phyloP scores from a whole-genome alignment of 2,888 invertebrate species.

The Cerceris ruficornis region DNA sequence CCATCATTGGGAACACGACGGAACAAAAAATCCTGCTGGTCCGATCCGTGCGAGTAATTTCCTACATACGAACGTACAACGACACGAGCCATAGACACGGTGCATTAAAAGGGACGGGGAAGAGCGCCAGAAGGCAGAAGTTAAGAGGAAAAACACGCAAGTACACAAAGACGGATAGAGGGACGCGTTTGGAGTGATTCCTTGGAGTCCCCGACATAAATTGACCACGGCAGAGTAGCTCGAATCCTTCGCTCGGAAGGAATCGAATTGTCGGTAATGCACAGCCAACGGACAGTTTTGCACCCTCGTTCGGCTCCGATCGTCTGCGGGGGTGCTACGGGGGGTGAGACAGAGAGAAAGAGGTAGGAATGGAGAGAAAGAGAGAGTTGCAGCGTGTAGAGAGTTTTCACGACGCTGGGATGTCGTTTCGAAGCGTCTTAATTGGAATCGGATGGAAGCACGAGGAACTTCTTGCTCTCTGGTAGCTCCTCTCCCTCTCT shows the following conservation, averaged over 20 bases:
- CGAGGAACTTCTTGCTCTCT: slow-evolving; percentile 39
- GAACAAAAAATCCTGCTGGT: too few relatives aligned
- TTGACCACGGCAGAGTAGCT: slow-evolving; percentile 3
- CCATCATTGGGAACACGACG: too few relatives aligned
- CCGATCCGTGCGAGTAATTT: too few relatives aligned
- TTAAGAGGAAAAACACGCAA: too few relatives aligned
- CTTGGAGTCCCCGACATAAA: slow-evolving; percentile 1
- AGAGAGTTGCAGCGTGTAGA: not conserved
- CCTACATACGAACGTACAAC: too few relatives aligned
- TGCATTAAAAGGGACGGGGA: too few relatives aligned
- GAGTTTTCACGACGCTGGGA: slow-evolving; percentile 26
- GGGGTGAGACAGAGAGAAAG: not conserved
- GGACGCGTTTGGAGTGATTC: not conserved
- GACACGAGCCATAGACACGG: too few relatives aligned
- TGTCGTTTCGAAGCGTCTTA: slow-evolving; percentile 45
- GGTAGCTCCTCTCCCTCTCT: too few relatives aligned
- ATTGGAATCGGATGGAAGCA: slow-evolving; percentile 53
- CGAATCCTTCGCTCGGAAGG: slow-evolving; percentile 6
- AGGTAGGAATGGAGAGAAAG: not conserved
- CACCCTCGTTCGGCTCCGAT: not conserved
- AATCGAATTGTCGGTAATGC: slow-evolving; percentile 47
- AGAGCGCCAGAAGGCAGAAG: too few relatives aligned
- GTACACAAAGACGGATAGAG: not conserved
- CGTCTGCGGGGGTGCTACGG: not conserved
- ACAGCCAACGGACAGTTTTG: slow-evolving; percentile 9